Base-by-base conservation (phyloP, 2,888 invertebrate species). In the Bembecia ichneumoniformis region DNA sequence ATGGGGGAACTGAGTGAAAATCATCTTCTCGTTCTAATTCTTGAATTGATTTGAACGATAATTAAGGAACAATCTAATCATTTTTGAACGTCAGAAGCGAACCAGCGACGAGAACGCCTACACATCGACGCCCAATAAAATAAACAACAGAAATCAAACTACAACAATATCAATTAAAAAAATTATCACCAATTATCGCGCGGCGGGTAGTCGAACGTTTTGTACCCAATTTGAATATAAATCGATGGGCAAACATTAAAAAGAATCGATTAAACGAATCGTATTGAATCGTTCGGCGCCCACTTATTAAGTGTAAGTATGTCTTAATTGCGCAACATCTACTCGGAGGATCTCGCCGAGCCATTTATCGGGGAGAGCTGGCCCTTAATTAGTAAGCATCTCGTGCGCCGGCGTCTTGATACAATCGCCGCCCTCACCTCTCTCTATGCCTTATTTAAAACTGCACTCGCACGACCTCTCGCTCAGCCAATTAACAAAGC, bases 311-410 rank as follows among this genome's bases (percentile, higher is more conserved):
- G 64, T 68, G 66, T 70, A 78, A 63, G 74, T 74, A 78, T 63
- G 74, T 74, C 76, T 79, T 75, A 74, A 81, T 78, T 77, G 77
- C 70, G 73, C 74, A 63, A 67, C 63, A 66, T 71, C 64, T 57
- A 60, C 58, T 57, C 52, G 53, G 59, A 60, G 63, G 59, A 64
- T 59, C 66, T 63, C 54, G 11, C 63, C 53, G 16, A 53, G 55
- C 55, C 63, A 63, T 66, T 68, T 68, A 68, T 71, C 65, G 64
- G 58, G 61, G 61, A 60, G 63, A 64, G 60, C 60, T 52, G 59
- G 64, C 62, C 74, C 74, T 83, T 83, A 86, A 84, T 84, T 83
- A 84, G 82, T 83, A 77, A 73, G 76, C 77, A 77, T 76, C 71
- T 64, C 70, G 68, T 69, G 72, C 68, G 66, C 70, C 58, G 62